phyloP scores from a whole-genome alignment of 2,113 vertebrate species.

The Serinus canaria region DNA sequence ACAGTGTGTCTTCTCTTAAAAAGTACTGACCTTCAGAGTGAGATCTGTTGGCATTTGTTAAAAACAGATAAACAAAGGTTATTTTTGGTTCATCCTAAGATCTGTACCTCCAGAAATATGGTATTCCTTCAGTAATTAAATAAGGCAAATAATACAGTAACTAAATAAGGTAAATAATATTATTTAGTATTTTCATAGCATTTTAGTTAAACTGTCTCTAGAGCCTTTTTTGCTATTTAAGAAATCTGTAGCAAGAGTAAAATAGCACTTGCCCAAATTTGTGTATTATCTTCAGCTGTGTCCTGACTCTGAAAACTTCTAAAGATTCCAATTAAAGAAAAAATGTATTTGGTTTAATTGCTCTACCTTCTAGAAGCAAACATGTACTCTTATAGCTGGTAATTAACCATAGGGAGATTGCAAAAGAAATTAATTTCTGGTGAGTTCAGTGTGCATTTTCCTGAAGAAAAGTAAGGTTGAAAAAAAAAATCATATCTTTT shows the following conservation, averaged over 20 bases:
- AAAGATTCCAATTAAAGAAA: background rate
- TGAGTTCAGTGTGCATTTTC: background rate
- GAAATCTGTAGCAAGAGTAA: background rate
- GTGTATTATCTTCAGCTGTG: background rate
- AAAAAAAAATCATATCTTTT: background rate
- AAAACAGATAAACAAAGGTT: background rate
- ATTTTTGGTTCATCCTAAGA: background rate
- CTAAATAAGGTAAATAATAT: background rate
- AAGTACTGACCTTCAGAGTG: background rate
- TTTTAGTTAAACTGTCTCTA: background rate
- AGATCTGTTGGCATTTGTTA: background rate
- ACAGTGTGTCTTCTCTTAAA: background rate
- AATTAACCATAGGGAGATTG: background rate
- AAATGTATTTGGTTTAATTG: background rate
- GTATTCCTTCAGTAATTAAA: background rate
- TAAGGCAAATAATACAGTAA: background rate
- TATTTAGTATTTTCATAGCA: background rate
- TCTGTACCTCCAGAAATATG: background rate
- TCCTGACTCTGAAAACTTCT: background rate
- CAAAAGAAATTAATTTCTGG: conserved; percentile 19
- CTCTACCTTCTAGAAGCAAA: background rate
- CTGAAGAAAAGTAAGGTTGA: conserved; percentile 21
- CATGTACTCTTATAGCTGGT: background rate
- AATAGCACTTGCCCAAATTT: background rate
- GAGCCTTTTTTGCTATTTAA: background rate